Base-by-base conservation (phyloP, 2,797 vertebrate species). In the Ataeniobius toweri region DNA sequence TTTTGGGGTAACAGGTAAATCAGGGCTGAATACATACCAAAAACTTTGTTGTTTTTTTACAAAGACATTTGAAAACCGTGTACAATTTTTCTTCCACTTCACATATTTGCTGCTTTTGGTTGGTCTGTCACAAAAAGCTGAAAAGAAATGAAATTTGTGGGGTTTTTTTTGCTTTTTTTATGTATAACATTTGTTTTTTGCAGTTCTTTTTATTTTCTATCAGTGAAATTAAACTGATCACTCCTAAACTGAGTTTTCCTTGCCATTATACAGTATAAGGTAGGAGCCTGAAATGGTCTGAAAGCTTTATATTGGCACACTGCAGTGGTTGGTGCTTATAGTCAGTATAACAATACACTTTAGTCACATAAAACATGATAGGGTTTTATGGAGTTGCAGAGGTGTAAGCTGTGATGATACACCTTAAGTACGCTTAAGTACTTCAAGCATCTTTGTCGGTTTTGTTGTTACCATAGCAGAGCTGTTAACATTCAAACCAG, bases 401-500 rank as follows among this genome's bases (percentile, higher is more conserved):
- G 24, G 28, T 53, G 53, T 80, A 76, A 53, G 67, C 22, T 72
- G 24, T 76, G 69, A 85, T 81, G 59, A 72, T 75, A 65, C 74
- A 50, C 36, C 41, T 53, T 83, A 24, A 78, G 55, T 85, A 26
- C 72, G 9, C 5, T 75, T 28, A 41, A 39, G 56, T 71, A 14
- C 56, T 69, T 48, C 28, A 68, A 22, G 69, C 18, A 12, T 18
- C 56, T 71, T 65, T 69, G 59, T 73, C 36, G 74, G 3, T 39
- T 39, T 55, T 70, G 61, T 63, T 65, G 65, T 71, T 61, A 36
- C 63, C 76, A 28, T 56, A 83, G 56, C n/a, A 46, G 24, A 44
- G 26, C 79, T 20, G 80, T 51, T 86, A 84, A 81, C 72, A 70
- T 82, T 79, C 55, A 84, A 80, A 81, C 85, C 68, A 65, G 39